Percentiles rank a stretch among this genome's conserved stretches.
phyloP scores from a whole-genome alignment of 2,797 vertebrate genomes.

The Eurystomus glaucurus region DNA sequence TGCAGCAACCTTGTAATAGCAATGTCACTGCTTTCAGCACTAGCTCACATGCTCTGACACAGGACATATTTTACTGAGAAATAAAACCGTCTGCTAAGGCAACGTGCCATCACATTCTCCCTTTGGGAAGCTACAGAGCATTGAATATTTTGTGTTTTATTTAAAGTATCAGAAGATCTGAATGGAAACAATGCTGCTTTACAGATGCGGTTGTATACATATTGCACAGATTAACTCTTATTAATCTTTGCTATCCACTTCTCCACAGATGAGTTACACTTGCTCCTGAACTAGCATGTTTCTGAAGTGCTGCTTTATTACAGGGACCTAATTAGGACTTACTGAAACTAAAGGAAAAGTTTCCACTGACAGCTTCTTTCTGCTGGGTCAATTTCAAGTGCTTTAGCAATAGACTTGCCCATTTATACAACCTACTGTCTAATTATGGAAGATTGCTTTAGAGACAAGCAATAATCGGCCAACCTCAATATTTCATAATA shows the following conservation, averaged over 20 bases:
- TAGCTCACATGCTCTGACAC: neutral
- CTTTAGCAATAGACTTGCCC: conserved; percentile 16
- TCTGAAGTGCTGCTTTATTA: neutral
- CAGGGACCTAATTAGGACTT: neutral
- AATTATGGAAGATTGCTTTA: conserved; percentile 22
- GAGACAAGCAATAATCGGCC: conserved; percentile 39
- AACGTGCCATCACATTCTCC: neutral
- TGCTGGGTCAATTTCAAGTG: conserved; percentile 14
- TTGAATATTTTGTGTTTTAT: neutral
- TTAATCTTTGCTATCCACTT: neutral
- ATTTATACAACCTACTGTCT: neutral
- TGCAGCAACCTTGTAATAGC: neutral
- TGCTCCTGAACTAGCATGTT: neutral
- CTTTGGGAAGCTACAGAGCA: neutral
- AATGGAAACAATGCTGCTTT: neutral
- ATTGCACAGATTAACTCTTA: neutral
- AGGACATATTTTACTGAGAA: neutral
- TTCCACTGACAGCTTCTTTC: neutral
- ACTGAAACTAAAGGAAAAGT: neutral
- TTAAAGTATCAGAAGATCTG: neutral
- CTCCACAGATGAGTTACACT: neutral
- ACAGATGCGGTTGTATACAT: neutral
- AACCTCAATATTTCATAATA: conserved; percentile 32
- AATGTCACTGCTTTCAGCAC: neutral
- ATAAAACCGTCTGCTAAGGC: neutral